Evolutionary conservation across 1,140 invertebrate species (phyloP).

Genomic region (Drosophila leontia): DNA sequence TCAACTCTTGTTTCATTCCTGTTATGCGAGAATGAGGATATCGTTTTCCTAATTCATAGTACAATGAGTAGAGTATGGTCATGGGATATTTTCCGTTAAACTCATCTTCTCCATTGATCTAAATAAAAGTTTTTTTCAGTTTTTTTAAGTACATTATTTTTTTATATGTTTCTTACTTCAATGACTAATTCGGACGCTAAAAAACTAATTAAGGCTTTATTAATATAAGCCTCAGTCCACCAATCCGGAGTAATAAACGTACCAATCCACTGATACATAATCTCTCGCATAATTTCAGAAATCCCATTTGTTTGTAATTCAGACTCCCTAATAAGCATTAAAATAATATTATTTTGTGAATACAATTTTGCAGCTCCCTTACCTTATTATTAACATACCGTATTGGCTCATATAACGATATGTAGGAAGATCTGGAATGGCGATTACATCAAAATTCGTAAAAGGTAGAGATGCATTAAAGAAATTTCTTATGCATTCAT

Average conservation of each 20-base stretch:
- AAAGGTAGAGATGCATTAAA: slow-evolving; percentile 85
- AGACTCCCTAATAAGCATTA: slow-evolving; percentile 87
- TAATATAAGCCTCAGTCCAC: slow-evolving; percentile 90
- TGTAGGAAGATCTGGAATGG: slow-evolving; percentile 4
- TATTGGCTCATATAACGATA: slow-evolving; percentile 8
- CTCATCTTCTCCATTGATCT: slow-evolving; percentile 89
- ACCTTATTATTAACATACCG: slow-evolving; percentile 87
- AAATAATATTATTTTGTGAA: background rate
- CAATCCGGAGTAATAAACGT: slow-evolving; percentile 89
- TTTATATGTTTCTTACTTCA: slow-evolving; percentile 85
- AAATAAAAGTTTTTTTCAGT: background rate
- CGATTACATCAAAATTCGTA: slow-evolving; percentile 10
- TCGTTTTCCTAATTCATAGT: slow-evolving; percentile 91
- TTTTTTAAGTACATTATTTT: background rate
- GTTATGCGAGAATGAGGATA: slow-evolving; percentile 90
- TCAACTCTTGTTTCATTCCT: slow-evolving; percentile 90
- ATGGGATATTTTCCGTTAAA: slow-evolving; percentile 91
- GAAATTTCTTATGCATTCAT: slow-evolving; percentile 85
- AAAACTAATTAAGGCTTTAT: slow-evolving; percentile 90
- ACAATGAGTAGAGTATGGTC: slow-evolving; percentile 90
- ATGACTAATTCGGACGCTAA: slow-evolving; percentile 89
- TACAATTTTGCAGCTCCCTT: slow-evolving; percentile 34
- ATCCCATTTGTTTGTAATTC: slow-evolving; percentile 87
- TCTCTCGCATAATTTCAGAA: slow-evolving; percentile 88
- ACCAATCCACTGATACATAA: slow-evolving; percentile 92